Percentiles rank a stretch among this genome's conserved stretches.
Conservation (phyloP, 2,797 vertebrate species). For the Leuciscus waleckii region DNA sequence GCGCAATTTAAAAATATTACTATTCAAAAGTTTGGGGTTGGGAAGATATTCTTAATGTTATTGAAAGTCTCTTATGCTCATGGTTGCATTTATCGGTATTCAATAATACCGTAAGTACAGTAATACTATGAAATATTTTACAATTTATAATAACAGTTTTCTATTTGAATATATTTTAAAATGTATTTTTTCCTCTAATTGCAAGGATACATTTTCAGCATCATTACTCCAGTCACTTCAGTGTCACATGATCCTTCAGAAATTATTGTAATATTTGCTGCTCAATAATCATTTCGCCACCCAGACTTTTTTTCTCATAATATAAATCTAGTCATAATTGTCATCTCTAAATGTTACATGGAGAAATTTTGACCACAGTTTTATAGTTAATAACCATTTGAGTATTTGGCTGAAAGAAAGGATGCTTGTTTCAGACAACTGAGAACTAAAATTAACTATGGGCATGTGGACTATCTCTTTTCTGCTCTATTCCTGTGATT, state of each 20-base stretch:
- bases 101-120: neutral
- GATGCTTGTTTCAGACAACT: neutral
- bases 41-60: too few species aligned
- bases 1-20: too few species aligned
- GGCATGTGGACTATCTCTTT: constrained; percentile 13
- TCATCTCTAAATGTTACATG: neutral
- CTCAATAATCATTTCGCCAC: neutral
- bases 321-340: neutral
- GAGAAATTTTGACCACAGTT: neutral
- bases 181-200: neutral
- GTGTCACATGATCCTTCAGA: neutral
- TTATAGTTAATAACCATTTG: neutral
- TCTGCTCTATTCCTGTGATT: neutral
- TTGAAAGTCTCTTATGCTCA: too few species aligned
- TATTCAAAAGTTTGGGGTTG: too few species aligned
- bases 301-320: neutral
- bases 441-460: constrained; percentile 15
- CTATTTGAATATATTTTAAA: neutral
- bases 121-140: neutral
- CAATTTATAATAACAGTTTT: neutral
- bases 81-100: neutral
- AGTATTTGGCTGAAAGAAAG: neutral
- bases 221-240: neutral
- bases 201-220: neutral
- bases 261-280: neutral